A percentile compares a stretch with the other conserved stretches of the same genome.
Conservation (phyloP, 2,113 vertebrate genomes). For the Anas platyrhynchos region DNA sequence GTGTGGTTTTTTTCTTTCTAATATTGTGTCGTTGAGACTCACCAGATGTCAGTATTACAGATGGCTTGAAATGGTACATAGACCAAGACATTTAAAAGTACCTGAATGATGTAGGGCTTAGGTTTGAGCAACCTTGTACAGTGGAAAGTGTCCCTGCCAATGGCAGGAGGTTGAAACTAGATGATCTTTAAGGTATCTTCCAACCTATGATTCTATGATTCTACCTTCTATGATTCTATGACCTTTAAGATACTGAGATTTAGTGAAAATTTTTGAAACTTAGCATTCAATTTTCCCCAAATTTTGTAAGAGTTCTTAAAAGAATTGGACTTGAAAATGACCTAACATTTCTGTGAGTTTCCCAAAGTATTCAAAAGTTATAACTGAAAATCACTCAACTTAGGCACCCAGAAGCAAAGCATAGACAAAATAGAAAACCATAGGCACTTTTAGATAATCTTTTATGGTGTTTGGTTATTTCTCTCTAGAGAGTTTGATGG, state of each 20-base stretch:
- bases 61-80: background rate
- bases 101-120: background rate
- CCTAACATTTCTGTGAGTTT: background rate
- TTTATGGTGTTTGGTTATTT: background rate
- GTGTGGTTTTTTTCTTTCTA: background rate
- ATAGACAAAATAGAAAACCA: background rate
- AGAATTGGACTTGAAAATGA: background rate
- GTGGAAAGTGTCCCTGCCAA: too few species aligned
- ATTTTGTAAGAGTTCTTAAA: background rate
- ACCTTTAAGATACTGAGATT: background rate
- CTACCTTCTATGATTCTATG: too few species aligned
- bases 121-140: too few species aligned
- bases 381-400: background rate
- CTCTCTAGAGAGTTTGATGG: background rate
- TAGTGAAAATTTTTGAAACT: background rate
- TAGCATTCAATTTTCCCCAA: background rate
- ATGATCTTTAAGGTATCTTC: too few species aligned
- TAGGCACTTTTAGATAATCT: background rate
- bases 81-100: background rate
- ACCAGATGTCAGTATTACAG: background rate
- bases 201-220: background rate
- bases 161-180: too few species aligned
- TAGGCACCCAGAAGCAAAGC: background rate
- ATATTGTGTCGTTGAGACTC: background rate
- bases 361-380: background rate